phyloP scores from a whole-genome alignment of 1,140 invertebrate species.

The Lasaia peninsularis region DNA sequence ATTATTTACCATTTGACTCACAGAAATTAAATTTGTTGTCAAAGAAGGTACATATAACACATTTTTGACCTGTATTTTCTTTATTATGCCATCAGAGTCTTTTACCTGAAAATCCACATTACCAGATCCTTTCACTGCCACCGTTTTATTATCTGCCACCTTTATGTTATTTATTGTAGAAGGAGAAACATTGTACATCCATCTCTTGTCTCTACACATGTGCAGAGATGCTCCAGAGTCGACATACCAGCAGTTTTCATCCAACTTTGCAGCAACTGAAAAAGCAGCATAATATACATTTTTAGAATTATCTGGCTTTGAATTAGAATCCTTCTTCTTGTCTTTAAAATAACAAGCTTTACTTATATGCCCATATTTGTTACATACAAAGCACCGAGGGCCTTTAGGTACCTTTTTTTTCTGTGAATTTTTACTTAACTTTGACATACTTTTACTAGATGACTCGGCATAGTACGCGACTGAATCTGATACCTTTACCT shows the following conservation, averaged over 20 bases:
- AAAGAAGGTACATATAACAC: slow-evolving; percentile 9
- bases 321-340: no score
- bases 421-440: no score
- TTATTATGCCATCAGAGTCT: slow-evolving; percentile 10
- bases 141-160: slow-evolving; percentile 10
- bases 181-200: slow-evolving; percentile 14
- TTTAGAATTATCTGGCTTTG: not conserved
- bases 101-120: slow-evolving; percentile 11
- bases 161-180: slow-evolving; percentile 7
- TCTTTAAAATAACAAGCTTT: no score
- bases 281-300: slow-evolving; percentile 17
- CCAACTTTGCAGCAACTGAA: slow-evolving; percentile 8
- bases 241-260: slow-evolving; percentile 10
- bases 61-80: slow-evolving; percentile 8
- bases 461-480: no score
- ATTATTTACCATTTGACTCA: slow-evolving; percentile 14
- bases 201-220: slow-evolving; percentile 6
- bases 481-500: no score
- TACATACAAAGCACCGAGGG: no score
- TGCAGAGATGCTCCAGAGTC: slow-evolving; percentile 8
- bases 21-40: slow-evolving; percentile 12
- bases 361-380: no score
- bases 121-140: slow-evolving; percentile 3
- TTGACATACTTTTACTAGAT: no score
- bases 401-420: no score